phyloP scores from a whole-genome alignment of 1,140 invertebrate genomes.

The Apis dorsata region DNA sequence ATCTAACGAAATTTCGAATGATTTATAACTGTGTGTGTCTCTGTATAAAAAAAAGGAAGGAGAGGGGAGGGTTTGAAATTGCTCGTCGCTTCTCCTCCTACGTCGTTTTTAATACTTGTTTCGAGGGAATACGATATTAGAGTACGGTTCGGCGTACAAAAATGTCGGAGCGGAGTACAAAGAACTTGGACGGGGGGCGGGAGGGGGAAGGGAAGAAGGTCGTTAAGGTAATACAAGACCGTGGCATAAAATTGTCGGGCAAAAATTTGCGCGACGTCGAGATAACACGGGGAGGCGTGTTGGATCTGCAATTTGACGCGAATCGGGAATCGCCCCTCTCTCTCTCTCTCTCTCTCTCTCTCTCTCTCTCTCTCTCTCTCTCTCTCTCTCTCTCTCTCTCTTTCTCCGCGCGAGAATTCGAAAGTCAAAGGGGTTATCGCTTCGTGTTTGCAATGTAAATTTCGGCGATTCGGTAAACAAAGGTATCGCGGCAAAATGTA shows the following conservation, averaged over 20 bases:
- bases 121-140: slow-evolving; percentile 10
- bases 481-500: slow-evolving; percentile 17
- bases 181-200: background rate
- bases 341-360: no score
- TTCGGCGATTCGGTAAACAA: slow-evolving; percentile 42
- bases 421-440: slow-evolving; percentile 20
- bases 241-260: slow-evolving; percentile 27
- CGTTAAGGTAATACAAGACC: slow-evolving; percentile 42
- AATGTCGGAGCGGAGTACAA: background rate
- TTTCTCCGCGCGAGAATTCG: background rate
- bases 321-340: slow-evolving; percentile 6
- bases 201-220: slow-evolving; percentile 36
- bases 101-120: background rate
- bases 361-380: no score
- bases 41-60: background rate
- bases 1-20: slow-evolving; percentile 6
- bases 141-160: slow-evolving; percentile 26
- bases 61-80: background rate
- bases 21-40: slow-evolving; percentile 8
- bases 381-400: background rate
- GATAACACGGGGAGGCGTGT: slow-evolving; percentile 21
- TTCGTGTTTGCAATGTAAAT: slow-evolving; percentile 57
- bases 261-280: slow-evolving; percentile 37
- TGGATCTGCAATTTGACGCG: slow-evolving; percentile 27
- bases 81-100: background rate